Evolutionary conservation across 2,888 invertebrate genomes (phyloP).

Genomic region (Atethmia centrago): DNA sequence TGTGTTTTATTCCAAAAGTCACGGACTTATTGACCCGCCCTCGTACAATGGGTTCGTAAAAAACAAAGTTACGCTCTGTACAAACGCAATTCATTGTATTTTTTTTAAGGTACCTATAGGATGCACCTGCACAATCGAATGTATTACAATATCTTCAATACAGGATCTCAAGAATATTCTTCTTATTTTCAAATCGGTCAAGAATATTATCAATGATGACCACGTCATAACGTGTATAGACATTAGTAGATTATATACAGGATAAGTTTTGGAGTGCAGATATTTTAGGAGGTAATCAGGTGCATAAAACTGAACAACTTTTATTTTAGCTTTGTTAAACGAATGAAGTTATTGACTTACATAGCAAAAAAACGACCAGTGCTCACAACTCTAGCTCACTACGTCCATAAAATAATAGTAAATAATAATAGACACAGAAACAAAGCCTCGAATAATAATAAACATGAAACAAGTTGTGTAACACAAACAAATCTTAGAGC

Average conservation of each 20-base stretch:
- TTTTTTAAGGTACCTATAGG: neutral
- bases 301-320: too few species aligned
- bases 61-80: neutral
- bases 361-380: neutral
- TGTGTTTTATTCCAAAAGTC: too few species aligned
- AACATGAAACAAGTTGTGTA: constrained; percentile 56
- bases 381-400: neutral
- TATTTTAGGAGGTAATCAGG: too few species aligned
- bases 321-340: too few species aligned
- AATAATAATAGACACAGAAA: constrained; percentile 29
- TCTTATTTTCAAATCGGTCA: neutral
- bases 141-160: neutral
- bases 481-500: constrained; percentile 55
- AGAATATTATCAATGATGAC: neutral
- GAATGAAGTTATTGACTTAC: too few species aligned
- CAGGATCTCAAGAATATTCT: neutral
- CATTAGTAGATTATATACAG: too few species aligned
- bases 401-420: constrained; percentile 22
- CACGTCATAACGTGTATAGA: too few species aligned
- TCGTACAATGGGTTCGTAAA: neutral
- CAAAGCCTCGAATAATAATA: constrained; percentile 34
- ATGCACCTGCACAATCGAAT: neutral
- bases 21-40: too few species aligned
- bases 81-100: constrained; percentile 1
- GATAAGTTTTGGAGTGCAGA: too few species aligned